Percentiles rank a stretch among this genome's conserved stretches.
Conservation (phyloP, 92 coral and sea anemone species). For the Epizoanthus fatuus region DNA sequence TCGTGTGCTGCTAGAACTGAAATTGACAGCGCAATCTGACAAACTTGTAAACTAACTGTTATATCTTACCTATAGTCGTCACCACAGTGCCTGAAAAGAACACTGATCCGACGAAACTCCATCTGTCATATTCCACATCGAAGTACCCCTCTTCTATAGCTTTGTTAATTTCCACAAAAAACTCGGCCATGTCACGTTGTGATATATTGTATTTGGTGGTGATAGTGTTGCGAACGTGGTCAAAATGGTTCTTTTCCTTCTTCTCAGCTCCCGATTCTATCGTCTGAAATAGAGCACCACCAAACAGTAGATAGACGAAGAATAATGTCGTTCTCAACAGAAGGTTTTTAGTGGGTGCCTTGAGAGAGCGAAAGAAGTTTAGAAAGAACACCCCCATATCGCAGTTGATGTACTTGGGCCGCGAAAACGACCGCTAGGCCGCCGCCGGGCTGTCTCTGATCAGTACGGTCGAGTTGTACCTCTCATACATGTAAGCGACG, state of each 20-base stretch:
- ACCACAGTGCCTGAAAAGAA: conserved; percentile 99
- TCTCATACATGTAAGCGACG: conserved; percentile 25
- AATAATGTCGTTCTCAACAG: conserved; percentile 86
- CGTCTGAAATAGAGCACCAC: conserved; percentile 97
- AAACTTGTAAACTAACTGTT: not conserved
- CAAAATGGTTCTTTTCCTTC: conserved; percentile 87
- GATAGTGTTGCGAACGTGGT: conserved; percentile 81
- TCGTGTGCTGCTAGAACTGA: not conserved
- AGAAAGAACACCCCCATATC: conserved; percentile 98
- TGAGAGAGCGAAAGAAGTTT: conserved; percentile 95
- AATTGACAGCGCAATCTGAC: conserved; percentile 13
- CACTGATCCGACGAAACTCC: conserved; percentile 98
- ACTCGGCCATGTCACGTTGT: conserved; percentile 85
- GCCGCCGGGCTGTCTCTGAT: conserved; percentile 35
- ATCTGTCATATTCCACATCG: conserved; percentile 92
- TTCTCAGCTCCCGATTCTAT: conserved; percentile 98
- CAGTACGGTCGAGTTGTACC: not conserved
- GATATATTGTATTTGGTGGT: conserved; percentile 93
- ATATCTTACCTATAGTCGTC: conserved; percentile 93
- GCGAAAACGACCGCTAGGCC: conserved; percentile 49
- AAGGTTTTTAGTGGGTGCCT: conserved; percentile 96
- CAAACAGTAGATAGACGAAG: conserved; percentile 90
- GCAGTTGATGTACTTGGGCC: conserved; percentile 1
- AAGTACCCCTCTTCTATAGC: conserved; percentile 99
- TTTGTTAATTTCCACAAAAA: conserved; percentile 90